Evolutionary conservation across 1,140 invertebrate genomes (phyloP).

Genomic region (Pseudomyrmex flavicornis): DNA sequence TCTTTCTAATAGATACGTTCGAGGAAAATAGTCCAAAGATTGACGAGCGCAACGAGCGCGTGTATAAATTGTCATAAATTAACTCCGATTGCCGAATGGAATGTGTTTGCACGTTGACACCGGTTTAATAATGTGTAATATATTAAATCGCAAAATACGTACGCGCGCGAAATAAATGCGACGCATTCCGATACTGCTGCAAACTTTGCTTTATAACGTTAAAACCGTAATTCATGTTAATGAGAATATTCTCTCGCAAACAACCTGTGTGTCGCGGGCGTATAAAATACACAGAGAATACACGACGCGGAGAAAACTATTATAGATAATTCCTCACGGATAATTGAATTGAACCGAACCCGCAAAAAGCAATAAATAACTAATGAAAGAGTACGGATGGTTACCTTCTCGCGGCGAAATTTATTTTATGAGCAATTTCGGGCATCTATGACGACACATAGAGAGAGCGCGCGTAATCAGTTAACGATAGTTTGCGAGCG

Average conservation of each 20-base stretch:
- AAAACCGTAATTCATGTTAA: constrained; percentile 27
- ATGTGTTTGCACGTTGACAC: constrained; percentile 11
- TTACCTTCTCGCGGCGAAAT: neutral
- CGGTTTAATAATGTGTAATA: neutral
- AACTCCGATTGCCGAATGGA: constrained; percentile 31
- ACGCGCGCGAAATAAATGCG: constrained; percentile 15
- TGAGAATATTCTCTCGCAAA: constrained; percentile 7
- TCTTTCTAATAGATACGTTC: neutral
- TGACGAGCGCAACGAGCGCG: neutral
- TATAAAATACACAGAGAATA: neutral
- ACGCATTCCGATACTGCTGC: neutral
- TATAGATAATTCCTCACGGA: neutral
- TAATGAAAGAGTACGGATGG: neutral
- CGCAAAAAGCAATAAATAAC: neutral
- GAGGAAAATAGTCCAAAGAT: neutral
- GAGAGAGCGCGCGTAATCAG: neutral
- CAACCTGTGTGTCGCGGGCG: neutral
- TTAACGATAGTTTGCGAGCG: constrained; percentile 1
- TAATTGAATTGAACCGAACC: neutral
- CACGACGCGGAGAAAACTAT: neutral
- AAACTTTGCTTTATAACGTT: constrained; percentile 17
- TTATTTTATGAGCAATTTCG: constrained; percentile 28
- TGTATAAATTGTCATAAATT: constrained; percentile 20
- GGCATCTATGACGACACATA: no score
- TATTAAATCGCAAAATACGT: constrained; percentile 34